These are phyloP conservation scores for Salvelinus namaycush DNA, from an alignment of 2,113 vertebrate genomes.

Conservation along the genomic window DNA sequence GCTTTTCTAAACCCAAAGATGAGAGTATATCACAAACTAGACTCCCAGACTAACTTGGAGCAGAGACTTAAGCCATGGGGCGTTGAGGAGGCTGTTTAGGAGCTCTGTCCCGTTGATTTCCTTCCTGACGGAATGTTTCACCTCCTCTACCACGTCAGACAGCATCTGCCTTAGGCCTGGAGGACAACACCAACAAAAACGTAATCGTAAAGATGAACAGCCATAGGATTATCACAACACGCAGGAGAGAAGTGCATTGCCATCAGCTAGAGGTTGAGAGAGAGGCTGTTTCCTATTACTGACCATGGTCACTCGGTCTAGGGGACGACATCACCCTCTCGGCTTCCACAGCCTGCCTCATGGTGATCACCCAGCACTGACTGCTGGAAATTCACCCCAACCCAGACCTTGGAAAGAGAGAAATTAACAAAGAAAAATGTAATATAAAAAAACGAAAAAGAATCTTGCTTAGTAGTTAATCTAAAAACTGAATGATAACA, in stretches of 20 bases:
- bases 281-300: conserved; percentile 3
- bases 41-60: conserved; percentile 79
- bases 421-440: background rate
- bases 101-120: conserved; percentile 81
- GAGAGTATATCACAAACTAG: background rate
- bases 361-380: conserved; percentile 30
- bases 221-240: background rate
- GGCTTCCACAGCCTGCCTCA: conserved; percentile 70
- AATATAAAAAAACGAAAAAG: background rate
- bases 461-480: background rate
- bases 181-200: background rate
- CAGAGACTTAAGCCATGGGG: conserved; percentile 88
- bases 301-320: conserved; percentile 66
- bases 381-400: conserved; percentile 3
- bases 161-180: conserved; percentile 84
- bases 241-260: background rate
- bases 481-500: background rate
- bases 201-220: background rate
- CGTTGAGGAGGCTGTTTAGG: conserved; percentile 83
- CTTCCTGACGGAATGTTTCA: conserved; percentile 77
- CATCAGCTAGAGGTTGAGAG: background rate
- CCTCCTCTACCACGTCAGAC: conserved; percentile 80
- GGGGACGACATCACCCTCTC: conserved; percentile 56
- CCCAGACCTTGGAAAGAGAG: background rate
- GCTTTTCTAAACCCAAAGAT: background rate